phyloP scores from a whole-genome alignment of 2,888 invertebrate genomes.

The Acanthosepion pharaonis region DNA sequence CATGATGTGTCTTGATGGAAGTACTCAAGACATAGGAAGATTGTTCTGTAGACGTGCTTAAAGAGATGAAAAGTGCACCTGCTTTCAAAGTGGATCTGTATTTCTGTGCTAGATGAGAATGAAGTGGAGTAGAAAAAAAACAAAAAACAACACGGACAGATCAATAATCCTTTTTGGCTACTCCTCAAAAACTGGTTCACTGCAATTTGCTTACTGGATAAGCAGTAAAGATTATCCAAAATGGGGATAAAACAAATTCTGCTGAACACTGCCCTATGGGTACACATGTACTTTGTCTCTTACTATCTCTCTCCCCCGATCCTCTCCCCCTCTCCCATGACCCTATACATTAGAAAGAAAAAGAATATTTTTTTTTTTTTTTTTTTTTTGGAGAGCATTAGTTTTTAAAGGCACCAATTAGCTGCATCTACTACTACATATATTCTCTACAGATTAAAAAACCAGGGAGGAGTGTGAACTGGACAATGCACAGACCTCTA shows the following conservation, averaged over 20 bases:
- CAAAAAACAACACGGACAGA: neutral
- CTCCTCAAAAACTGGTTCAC: neutral
- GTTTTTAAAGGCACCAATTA: too few species aligned
- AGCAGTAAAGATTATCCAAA: neutral
- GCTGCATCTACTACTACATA: too few species aligned
- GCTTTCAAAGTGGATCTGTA: slow-evolving; percentile 33
- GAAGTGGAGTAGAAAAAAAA: neutral
- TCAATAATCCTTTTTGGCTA: slow-evolving; percentile 6
- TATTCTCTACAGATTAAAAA: too few species aligned
- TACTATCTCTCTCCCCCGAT: too few species aligned
- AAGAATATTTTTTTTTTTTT: too few species aligned
- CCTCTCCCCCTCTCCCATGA: too few species aligned
- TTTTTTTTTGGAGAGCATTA: too few species aligned
- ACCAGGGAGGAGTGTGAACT: too few species aligned
- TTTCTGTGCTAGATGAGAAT: neutral
- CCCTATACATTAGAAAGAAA: too few species aligned
- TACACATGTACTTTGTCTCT: too few species aligned
- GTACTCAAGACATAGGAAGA: neutral
- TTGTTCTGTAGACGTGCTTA: neutral
- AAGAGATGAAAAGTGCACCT: neutral
- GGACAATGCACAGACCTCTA: too few species aligned
- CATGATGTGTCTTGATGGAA: neutral
- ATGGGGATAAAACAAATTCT: neutral
- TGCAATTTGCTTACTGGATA: neutral
- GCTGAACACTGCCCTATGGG: neutral